Evolutionary conservation across 2,797 vertebrate genomes (phyloP).

Genomic region (Podarcis siculus): DNA sequence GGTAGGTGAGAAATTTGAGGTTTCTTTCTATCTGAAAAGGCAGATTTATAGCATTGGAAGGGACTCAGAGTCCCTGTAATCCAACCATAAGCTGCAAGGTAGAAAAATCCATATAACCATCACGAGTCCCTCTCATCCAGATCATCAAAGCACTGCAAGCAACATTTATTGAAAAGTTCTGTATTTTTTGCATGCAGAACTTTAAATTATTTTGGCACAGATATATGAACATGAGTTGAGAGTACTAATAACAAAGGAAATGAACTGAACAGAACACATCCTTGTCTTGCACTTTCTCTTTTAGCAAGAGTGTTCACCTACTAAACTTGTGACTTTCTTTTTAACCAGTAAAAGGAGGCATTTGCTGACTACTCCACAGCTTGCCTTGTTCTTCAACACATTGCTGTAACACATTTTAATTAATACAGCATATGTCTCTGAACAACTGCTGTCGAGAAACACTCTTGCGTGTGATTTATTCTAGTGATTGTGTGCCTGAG

Average conservation of each 20-base stretch:
- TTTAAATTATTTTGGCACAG: constrained; percentile 8
- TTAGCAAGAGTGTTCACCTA: background rate
- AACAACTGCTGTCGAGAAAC: background rate
- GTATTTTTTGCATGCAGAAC: background rate
- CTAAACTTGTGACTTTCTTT: background rate
- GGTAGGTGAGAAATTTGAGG: background rate
- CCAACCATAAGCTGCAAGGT: background rate
- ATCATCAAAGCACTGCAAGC: background rate
- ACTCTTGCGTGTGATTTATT: background rate
- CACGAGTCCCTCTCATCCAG: background rate
- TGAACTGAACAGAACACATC: background rate
- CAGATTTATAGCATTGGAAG: background rate
- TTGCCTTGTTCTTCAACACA: background rate
- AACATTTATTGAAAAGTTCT: background rate
- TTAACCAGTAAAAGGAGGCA: background rate
- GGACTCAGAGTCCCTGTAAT: background rate
- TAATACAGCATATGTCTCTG: background rate
- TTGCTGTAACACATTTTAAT: background rate
- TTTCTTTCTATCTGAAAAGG: background rate
- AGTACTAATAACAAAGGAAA: background rate
- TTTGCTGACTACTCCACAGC: background rate
- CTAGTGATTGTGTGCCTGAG: background rate
- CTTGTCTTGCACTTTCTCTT: background rate
- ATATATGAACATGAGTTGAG: background rate
- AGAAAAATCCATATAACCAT: background rate